Conservation (phyloP, 2,797 vertebrate genomes). For the Myotis pilosus region DNA sequence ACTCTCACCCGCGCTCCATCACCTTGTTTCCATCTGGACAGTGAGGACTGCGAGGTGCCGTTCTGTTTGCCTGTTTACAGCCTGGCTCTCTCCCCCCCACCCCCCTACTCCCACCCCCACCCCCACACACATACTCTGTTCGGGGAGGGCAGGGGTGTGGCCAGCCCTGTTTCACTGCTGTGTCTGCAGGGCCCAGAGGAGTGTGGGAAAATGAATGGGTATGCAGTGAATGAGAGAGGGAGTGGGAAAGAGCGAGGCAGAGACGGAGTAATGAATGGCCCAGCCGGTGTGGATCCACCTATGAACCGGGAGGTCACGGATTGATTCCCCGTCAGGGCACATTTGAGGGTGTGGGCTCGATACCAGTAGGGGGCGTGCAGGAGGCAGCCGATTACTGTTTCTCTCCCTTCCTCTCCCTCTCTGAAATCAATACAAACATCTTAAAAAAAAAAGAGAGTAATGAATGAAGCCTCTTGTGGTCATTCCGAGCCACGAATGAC, state of each 20-base stretch:
- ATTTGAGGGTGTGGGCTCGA: too few relatives aligned
- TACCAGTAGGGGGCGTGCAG: too few relatives aligned
- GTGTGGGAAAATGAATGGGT: rapidly evolving
- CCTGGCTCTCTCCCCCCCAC: too few relatives aligned
- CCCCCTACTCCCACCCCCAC: rapidly evolving
- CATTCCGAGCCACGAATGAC: neutral
- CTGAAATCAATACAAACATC: too few relatives aligned
- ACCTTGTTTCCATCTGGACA: rapidly evolving
- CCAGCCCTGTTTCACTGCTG: neutral
- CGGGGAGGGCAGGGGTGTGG: neutral
- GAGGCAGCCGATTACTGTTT: too few relatives aligned
- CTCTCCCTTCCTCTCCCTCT: too few relatives aligned
- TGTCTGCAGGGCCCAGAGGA: neutral
- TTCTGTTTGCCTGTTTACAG: neutral
- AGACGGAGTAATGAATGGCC: too few relatives aligned
- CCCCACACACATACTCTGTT: too few relatives aligned
- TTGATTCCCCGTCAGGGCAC: too few relatives aligned
- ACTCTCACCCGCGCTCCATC: neutral
- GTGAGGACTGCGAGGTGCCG: rapidly evolving
- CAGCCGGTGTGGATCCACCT: too few relatives aligned
- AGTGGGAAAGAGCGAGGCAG: neutral
- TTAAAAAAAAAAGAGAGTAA: neutral
- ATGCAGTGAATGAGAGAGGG: neutral
- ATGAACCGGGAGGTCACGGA: too few relatives aligned
- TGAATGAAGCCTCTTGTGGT: neutral